Evolutionary conservation across 2,113 vertebrate genomes (phyloP).

Genomic region (Solea senegalensis): DNA sequence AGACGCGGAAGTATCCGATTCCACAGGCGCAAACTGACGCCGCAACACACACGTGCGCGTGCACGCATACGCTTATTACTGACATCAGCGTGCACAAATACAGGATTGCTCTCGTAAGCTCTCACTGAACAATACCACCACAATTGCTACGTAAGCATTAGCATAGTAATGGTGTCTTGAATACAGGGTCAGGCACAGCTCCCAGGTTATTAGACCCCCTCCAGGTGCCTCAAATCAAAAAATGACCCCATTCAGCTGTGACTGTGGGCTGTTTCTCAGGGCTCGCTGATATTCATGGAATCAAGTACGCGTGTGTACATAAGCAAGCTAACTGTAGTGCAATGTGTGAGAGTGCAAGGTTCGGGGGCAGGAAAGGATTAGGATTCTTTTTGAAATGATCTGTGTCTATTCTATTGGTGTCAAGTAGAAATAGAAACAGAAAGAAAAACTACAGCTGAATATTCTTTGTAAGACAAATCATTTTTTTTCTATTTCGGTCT

Average conservation of each 20-base stretch:
- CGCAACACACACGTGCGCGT: constrained; percentile 9
- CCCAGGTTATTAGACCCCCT: constrained; percentile 61
- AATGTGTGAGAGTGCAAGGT: constrained; percentile 3
- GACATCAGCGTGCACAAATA: constrained; percentile 31
- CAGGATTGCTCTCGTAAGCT: constrained; percentile 39
- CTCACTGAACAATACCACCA: constrained; percentile 51
- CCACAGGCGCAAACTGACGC: constrained; percentile 42
- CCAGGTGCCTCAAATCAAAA: constrained; percentile 57
- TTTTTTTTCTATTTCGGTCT: too few relatives aligned
- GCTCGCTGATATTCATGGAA: constrained; percentile 28
- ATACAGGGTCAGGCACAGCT: constrained; percentile 53
- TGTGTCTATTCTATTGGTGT: neutral
- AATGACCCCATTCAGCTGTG: constrained; percentile 41
- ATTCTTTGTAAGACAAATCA: neutral
- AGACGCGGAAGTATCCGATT: constrained; percentile 68
- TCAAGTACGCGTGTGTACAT: neutral
- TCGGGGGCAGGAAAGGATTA: neutral
- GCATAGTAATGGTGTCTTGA: constrained; percentile 71
- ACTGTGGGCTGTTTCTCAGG: constrained; percentile 26
- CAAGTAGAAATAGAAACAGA: too few relatives aligned
- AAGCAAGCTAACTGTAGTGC: constrained; percentile 5
- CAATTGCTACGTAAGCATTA: constrained; percentile 72
- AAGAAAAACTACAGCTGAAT: neutral
- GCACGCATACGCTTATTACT: constrained; percentile 44
- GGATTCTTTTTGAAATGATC: neutral